Evolutionary conservation across 2,888 invertebrate species (phyloP).

Genomic region (Octodonta nipae): DNA sequence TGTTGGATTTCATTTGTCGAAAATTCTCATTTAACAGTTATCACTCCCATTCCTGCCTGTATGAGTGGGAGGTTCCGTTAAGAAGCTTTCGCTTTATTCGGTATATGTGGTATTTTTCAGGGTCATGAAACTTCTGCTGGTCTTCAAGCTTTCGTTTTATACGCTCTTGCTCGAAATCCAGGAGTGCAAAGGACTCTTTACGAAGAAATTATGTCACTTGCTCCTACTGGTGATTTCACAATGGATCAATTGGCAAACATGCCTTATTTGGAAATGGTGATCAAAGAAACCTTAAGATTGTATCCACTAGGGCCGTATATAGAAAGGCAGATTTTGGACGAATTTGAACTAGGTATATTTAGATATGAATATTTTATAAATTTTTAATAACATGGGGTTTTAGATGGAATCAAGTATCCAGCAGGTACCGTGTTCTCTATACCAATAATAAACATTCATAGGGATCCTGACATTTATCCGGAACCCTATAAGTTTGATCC

Average conservation of each 20-base stretch:
- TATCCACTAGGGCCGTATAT: slow-evolving; percentile 6
- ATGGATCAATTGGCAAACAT: slow-evolving; percentile 4
- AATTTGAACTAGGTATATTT: slow-evolving; percentile 7
- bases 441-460: slow-evolving; percentile 4
- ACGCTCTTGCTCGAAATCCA: slow-evolving; percentile 4
- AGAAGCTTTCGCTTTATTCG: too few species aligned
- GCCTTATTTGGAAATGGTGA: slow-evolving; percentile 4
- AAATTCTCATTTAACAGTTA: too few species aligned
- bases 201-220: slow-evolving; percentile 5
- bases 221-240: slow-evolving; percentile 5
- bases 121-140: slow-evolving; percentile 7
- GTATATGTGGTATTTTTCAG: too few species aligned
- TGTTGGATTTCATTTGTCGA: too few species aligned
- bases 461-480: slow-evolving; percentile 4
- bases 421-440: slow-evolving; percentile 4
- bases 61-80: too few species aligned
- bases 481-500: slow-evolving; percentile 6
- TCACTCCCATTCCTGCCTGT: too few species aligned
- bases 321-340: slow-evolving; percentile 5
- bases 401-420: slow-evolving; percentile 6
- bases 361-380: too few species aligned
- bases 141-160: slow-evolving; percentile 4
- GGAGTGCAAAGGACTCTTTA: slow-evolving; percentile 3
- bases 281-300: slow-evolving; percentile 6
- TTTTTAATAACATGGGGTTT: neutral